Conservation (phyloP, 2,113 vertebrate species). For the Mystacornis crossleyi region DNA sequence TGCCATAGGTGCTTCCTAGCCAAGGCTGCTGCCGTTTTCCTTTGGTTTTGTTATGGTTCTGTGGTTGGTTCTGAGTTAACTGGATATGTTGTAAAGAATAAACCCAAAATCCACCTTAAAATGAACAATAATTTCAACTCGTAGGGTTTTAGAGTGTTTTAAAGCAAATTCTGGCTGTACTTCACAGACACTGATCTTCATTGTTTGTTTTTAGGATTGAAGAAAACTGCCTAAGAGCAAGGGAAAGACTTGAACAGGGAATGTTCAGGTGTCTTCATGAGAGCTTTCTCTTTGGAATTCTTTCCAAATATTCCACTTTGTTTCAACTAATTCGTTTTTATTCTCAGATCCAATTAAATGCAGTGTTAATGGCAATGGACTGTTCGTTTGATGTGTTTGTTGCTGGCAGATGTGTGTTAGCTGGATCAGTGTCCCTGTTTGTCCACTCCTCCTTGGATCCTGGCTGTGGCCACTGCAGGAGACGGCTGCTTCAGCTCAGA, state of each 20-base stretch:
- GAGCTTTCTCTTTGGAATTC: background rate
- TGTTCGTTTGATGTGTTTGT: background rate
- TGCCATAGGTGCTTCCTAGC: background rate
- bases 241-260: background rate
- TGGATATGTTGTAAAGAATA: background rate
- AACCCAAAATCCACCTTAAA: background rate
- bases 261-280: background rate
- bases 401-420: background rate
- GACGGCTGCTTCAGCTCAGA: background rate
- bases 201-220: background rate
- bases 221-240: rapidly evolving
- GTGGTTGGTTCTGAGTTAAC: background rate
- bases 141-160: background rate
- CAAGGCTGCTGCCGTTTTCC: background rate
- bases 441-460: rapidly evolving
- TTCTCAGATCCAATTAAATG: background rate
- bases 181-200: background rate
- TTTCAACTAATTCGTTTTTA: background rate
- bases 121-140: background rate
- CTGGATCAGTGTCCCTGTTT: background rate
- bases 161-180: background rate
- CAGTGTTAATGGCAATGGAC: background rate
- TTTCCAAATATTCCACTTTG: background rate
- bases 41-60: background rate
- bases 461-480: background rate